A percentile compares a stretch with the other conserved stretches of the same genome.
Conservation (phyloP, 1,140 invertebrate species). For the Metaphire vulgaris region DNA sequence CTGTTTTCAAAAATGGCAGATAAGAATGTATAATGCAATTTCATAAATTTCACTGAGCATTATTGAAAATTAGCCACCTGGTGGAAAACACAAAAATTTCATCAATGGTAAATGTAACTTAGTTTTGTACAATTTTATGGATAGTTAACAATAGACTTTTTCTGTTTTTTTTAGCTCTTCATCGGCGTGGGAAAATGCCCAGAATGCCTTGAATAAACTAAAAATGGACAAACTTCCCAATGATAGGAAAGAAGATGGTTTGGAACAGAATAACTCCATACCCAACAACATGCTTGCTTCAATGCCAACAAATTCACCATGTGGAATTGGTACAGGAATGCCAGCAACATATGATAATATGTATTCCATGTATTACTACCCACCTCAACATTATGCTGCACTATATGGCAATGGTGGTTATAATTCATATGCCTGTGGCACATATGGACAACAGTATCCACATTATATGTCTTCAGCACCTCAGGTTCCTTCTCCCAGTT, state of each 20-base stretch:
- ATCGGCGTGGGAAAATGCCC: background rate
- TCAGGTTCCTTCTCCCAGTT: background rate
- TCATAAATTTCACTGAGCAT: too few relatives aligned
- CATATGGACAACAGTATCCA: background rate
- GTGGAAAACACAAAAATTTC: too few relatives aligned
- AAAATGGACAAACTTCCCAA: background rate
- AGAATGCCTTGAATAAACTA: background rate
- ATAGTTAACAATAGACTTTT: background rate
- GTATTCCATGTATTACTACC: too few relatives aligned
- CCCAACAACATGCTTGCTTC: background rate
- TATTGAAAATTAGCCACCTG: too few relatives aligned
- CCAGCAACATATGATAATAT: too few relatives aligned
- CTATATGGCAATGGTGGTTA: background rate
- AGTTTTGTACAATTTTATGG: too few relatives aligned
- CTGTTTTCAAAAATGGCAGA: too few relatives aligned
- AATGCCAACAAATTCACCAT: background rate
- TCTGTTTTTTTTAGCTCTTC: background rate
- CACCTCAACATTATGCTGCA: too few relatives aligned
- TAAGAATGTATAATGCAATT: too few relatives aligned
- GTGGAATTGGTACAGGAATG: background rate
- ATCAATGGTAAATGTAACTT: too few relatives aligned
- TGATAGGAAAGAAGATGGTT: background rate
- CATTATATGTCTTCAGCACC: background rate
- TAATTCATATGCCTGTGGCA: background rate
- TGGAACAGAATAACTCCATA: background rate